These are phyloP conservation scores for Passerina amoena DNA, from an alignment of 2,113 vertebrate genomes.

Conservation along the genomic window DNA sequence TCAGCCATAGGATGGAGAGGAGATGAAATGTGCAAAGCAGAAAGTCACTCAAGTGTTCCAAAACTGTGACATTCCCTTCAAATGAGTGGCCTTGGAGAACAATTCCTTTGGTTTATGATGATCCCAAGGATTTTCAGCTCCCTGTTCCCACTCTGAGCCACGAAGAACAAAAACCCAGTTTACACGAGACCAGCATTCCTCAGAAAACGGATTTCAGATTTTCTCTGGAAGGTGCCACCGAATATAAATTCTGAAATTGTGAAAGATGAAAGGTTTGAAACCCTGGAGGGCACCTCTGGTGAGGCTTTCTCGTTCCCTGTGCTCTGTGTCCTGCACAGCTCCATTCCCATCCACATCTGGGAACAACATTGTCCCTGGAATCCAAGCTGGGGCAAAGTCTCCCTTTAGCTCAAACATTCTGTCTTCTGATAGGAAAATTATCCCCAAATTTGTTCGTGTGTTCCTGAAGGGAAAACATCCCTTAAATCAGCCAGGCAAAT, in stretches of 20 bases:
- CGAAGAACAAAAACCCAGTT: neutral
- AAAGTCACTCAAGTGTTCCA: neutral
- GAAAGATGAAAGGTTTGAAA: neutral
- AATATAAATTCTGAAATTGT: neutral
- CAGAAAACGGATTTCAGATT: neutral
- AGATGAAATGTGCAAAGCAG: neutral
- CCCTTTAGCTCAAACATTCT: neutral
- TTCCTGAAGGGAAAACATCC: conserved; percentile 34
- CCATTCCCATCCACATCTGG: conserved; percentile 24
- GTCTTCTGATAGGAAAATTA: conserved; percentile 30
- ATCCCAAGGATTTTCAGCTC: neutral
- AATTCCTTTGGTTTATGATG: neutral
- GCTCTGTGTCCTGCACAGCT: neutral
- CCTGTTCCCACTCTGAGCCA: neutral
- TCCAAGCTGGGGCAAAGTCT: neutral
- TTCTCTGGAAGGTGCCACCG: neutral
- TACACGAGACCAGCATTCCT: rapidly evolving
- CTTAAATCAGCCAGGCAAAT: neutral
- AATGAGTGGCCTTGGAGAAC: neutral
- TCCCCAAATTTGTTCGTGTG: neutral
- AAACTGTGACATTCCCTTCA: neutral
- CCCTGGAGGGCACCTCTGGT: neutral
- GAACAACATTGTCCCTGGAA: conserved; percentile 26
- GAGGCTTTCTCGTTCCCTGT: neutral
- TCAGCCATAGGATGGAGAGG: neutral